Evolutionary conservation across 2,113 vertebrate genomes (phyloP), one percentile per base, ranked within the genome.

Genomic region (Scomber japonicus): DNA sequence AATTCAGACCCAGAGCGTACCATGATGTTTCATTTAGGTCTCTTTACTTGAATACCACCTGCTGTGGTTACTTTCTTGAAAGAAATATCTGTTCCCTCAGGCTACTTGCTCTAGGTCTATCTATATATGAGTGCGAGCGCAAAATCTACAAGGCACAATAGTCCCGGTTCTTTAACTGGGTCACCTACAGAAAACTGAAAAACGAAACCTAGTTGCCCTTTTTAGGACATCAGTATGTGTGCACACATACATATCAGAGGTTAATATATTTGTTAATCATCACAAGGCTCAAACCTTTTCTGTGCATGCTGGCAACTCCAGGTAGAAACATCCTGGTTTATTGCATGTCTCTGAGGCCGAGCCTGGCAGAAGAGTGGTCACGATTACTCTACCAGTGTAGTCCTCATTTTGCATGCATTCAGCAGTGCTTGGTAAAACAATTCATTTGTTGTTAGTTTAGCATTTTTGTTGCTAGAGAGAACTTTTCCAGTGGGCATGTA

Each of bases 171-270:
- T 75, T 75, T 72, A 90, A 88, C 63, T 87, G 78, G 89, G 90
- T 91, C 83, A 90, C 75, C 82, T 75, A 85, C 63, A 86, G 71
- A 83, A 80, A 83, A 70, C 62, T 71, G 61, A 88, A 86, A 87
- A 87, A 75, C 71, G 65, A 84, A 87, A 81, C 79, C 73, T 78
- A 72, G 46, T 51, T 40, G 56, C 64, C 51, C 86, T 77, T 81
- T 85, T 78, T 60, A 84, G 71, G 54, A 75, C 80, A 75, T 85
- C 74, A 65, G 51, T 73, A 59, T 60, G 62, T 59, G 30, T 21
- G 17, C 11, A 31, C 21, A 46, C 50, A 55, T 19, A 73, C 55
- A 68, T 11, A 55, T 40, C 15, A 56, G 15, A 17, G 49, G 35
- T 48, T 13, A 64, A 48, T 14, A 1, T 27, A 35, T 27, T 1